Evolutionary conservation across 2,888 invertebrate genomes (phyloP), one percentile per base, ranked within the genome.

Genomic region (Microctonus brassicae): DNA sequence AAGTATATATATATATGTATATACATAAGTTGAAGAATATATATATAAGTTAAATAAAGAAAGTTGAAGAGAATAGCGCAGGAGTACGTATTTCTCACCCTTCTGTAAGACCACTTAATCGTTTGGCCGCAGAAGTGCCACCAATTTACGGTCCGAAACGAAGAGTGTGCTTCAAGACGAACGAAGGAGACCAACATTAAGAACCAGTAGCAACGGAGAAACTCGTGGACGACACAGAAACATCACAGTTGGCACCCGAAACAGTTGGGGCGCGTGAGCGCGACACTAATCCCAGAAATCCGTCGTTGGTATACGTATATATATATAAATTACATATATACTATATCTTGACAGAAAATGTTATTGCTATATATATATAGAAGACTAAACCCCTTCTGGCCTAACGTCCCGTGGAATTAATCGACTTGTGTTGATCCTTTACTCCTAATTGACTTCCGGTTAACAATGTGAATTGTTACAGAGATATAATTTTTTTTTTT

Each of bases 71-170:
- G n/a, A n/a, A n/a, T n/a, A 7, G 24, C 7, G n/a, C n/a, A 11
- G 9, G 29, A 10, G 17, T 52, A 52, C 47, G 63, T 52, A 33
- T 17, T 24, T 63, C 47, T 24, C 29, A 63, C 63, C 47, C 47
- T 47, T 20, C 58, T 73, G 79, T 79, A 83, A 84, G 82, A 81
- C 80, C 84, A 84, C 81, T 86, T 85, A 85, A 86, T 86, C 83
- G 84, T 79, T 72, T 79, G 79, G 79, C 82, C 84, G 79, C 84
- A 83, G 81, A 84, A 85, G 84, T 84, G 83, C 82, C 77, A 83
- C 80, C 84, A 84, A 85, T 84, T 85, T 84, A 79, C 80, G 36
- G 80, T 76, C 79, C 81, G 80, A 81, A 80, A 79, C 74, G 77
- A 78, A 80, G 68, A 71, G 58, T 62, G 47, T 70, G 24, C 62